Conservation (phyloP, 2,888 invertebrate species). For the Macaria liturata region DNA sequence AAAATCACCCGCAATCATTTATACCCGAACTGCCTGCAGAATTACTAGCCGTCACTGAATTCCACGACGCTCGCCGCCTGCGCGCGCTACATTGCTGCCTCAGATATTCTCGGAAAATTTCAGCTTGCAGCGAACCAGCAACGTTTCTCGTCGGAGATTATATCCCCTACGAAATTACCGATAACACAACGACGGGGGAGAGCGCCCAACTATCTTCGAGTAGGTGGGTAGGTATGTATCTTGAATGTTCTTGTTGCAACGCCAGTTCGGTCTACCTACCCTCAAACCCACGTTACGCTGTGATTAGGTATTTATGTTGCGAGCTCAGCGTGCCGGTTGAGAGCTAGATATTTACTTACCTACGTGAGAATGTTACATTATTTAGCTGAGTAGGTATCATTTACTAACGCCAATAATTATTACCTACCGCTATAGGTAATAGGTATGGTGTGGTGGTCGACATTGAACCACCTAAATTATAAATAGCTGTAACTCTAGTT, state of each 20-base stretch:
- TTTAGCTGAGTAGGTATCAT: too few species aligned
- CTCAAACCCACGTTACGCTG: conserved; percentile 9
- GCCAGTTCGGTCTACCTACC: conserved; percentile 17
- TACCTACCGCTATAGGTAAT: too few species aligned
- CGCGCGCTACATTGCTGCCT: conserved; percentile 42
- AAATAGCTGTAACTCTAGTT: too few species aligned
- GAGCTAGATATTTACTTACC: too few species aligned
- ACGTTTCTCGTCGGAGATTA: conserved; percentile 10
- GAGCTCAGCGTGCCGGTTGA: conserved; percentile 9
- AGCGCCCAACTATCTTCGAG: conserved; percentile 14
- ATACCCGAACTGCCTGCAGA: conserved; percentile 82
- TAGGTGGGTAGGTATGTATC: conserved; percentile 13
- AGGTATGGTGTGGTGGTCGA: too few species aligned
- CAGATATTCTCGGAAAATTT: conserved; percentile 13
- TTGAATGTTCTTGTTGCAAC: conserved; percentile 21
- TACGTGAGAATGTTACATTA: too few species aligned
- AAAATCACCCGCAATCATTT: conserved; percentile 83
- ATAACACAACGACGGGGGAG: conserved; percentile 14
- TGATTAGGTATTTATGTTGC: conserved; percentile 12
- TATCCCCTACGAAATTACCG: conserved; percentile 17
- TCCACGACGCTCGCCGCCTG: conserved; percentile 50
- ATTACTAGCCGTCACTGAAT: conserved; percentile 79
- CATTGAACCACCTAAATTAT: too few species aligned
- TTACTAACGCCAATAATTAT: too few species aligned
- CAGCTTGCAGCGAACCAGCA: conserved; percentile 13